Conservation (phyloP, 2,888 invertebrate species). For the Entomobrya proxima region DNA sequence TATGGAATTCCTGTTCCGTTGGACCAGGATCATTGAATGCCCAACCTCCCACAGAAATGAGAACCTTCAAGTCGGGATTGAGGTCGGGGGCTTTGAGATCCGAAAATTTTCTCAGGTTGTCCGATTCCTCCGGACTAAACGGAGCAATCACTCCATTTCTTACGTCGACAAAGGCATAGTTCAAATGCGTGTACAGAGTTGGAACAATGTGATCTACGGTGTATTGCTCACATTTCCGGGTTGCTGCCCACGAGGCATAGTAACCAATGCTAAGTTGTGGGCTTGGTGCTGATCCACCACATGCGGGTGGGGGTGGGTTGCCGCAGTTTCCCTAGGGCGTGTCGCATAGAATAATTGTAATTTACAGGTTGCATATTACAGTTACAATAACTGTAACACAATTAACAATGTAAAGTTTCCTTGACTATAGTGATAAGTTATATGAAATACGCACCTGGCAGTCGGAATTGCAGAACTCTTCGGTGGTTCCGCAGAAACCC, state of each 20-base stretch:
- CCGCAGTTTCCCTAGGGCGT: slow-evolving; percentile 61
- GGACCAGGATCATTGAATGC: slow-evolving; percentile 63
- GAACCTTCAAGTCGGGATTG: slow-evolving; percentile 50
- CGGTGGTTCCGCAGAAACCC: slow-evolving; percentile 62
- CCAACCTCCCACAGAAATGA: slow-evolving; percentile 59
- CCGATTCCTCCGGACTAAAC: not conserved
- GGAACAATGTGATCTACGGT: slow-evolving; percentile 58
- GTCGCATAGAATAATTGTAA: too few species aligned
- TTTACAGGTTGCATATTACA: too few species aligned
- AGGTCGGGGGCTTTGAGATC: slow-evolving; percentile 40
- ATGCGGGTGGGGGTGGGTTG: slow-evolving; percentile 45
- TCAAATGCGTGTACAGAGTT: slow-evolving; percentile 55
- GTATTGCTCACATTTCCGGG: slow-evolving; percentile 44
- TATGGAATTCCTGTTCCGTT: slow-evolving; percentile 49
- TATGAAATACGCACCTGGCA: too few species aligned
- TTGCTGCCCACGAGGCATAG: slow-evolving; percentile 57
- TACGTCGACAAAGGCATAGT: slow-evolving; percentile 58
- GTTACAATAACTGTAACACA: too few species aligned
- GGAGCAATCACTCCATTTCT: slow-evolving; percentile 43
- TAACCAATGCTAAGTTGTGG: slow-evolving; percentile 53
- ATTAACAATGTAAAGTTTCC: too few species aligned
- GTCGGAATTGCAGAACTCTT: slow-evolving; percentile 55
- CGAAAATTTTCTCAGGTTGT: slow-evolving; percentile 35
- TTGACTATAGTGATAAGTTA: too few species aligned
- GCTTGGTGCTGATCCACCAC: too few species aligned